Evolutionary conservation across 53 echinoderm and acorn worm species (phyloP).

Genomic region (Crossaster papposus): DNA sequence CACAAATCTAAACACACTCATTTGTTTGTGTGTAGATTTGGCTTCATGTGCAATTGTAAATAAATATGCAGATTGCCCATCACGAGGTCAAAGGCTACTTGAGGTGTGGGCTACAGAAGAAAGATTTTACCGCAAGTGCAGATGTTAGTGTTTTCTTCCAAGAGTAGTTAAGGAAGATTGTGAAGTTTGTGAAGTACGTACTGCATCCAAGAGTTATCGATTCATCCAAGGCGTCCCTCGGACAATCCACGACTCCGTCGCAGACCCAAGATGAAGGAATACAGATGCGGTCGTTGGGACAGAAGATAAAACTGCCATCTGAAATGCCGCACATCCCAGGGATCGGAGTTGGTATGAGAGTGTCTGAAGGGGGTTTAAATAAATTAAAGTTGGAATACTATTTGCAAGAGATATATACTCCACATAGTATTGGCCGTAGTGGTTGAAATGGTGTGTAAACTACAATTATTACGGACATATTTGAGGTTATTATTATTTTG

Average conservation of each 20-base stretch:
- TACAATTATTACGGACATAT: no score
- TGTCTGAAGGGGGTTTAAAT: neutral
- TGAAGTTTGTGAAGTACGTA: neutral
- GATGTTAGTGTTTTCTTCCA: no score
- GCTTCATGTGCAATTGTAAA: no score
- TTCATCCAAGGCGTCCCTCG: constrained; percentile 63
- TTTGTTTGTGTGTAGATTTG: no score
- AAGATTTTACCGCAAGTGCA: no score
- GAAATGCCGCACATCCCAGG: constrained; percentile 28
- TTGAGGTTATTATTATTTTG: no score
- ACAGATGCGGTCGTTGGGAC: constrained; percentile 67
- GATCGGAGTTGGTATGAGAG: constrained; percentile 11
- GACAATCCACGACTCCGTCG: constrained; percentile 75
- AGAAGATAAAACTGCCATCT: constrained; percentile 59
- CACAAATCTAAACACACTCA: no score
- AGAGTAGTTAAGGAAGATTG: no score
- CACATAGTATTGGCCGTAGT: neutral
- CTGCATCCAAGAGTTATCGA: constrained; percentile 40
- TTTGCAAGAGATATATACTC: neutral
- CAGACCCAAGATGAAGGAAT: constrained; percentile 62
- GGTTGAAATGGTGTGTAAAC: no score
- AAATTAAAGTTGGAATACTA: neutral
- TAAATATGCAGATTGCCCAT: no score
- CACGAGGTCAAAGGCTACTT: no score
- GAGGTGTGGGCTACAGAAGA: no score